A percentile compares a stretch with the other conserved stretches of the same genome.
Conservation (phyloP, 1,140 invertebrate species). For the Geopemphigus sp. region DNA sequence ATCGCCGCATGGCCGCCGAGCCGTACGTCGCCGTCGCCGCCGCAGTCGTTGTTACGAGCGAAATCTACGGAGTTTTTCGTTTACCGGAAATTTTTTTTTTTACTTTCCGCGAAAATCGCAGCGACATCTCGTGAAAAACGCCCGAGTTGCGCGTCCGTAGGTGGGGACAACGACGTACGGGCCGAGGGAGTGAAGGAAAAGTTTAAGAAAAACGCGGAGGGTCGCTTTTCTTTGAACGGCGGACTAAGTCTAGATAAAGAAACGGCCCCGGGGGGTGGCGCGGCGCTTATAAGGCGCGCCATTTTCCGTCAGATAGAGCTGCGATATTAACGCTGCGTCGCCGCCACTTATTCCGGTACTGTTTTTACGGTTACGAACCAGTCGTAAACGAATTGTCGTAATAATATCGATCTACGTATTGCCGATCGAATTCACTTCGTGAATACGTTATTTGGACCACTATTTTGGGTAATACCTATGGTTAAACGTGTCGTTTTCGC, state of each 20-base stretch:
- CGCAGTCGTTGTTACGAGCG: no score
- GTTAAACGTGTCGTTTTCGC: no score
- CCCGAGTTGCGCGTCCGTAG: background rate
- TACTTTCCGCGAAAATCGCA: conserved; percentile 1
- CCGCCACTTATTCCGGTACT: no score
- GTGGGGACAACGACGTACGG: background rate
- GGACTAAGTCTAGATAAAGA: background rate
- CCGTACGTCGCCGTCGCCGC: no score
- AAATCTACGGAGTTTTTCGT: background rate
- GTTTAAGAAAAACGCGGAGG: conserved; percentile 35
- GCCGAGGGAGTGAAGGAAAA: conserved; percentile 23
- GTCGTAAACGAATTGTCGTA: no score
- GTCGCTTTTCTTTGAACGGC: conserved; percentile 7
- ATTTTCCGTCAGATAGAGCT: conserved; percentile 47
- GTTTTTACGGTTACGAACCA: no score
- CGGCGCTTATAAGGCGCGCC: no score
- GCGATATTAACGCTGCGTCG: background rate
- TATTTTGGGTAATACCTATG: no score
- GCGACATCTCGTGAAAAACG: conserved; percentile 36
- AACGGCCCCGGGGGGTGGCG: background rate
- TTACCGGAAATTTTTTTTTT: background rate
- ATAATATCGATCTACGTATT: no score
- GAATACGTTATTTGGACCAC: no score
- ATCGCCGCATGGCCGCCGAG: no score
- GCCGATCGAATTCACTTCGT: no score